Evolutionary conservation across 2,113 vertebrate genomes (phyloP), one percentile per base, ranked within the genome.

Genomic region (Theristicus caerulescens): DNA sequence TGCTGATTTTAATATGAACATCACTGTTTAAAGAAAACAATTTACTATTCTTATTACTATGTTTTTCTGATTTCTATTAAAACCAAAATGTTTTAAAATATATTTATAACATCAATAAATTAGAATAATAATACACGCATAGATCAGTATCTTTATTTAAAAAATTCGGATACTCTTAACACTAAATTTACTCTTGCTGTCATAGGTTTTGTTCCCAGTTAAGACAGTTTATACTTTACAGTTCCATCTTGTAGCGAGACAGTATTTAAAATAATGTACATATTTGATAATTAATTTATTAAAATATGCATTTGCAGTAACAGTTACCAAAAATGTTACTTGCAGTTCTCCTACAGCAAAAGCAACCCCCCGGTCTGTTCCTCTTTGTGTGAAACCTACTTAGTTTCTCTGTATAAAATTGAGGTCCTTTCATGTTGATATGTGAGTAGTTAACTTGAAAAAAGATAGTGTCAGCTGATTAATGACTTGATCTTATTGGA

Each of bases 21-120:
- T 93, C 69, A 86, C 83, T 58, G 54, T 52, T 91, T 74, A 93
- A 96, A 93, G 86, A 87, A 95, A 93, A 92, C 69, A 55, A 65
- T 92, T 73, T 95, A 86, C 54, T 97, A 26, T 97, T 95, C 13
- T 55, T 69, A 38, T 97, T 97, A 93, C 93, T 94, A 90, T 93
- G 76, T 20, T 29, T 90, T 96, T 93, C 92, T 91, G 89, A 96
- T 94, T 97, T 94, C 81, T 93, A 22, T 83, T 86, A 85, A 97
- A 95, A 69, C 27, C 46, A 83, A 72, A 95, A 86, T 91, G 84
- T 86, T 93, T 88, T 77, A 91, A 96, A 97, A 95, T 97, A 73
- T 85, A 93, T 95, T 90, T 95, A 88, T 90, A 92, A 84, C 86
- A 95, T 94, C 80, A 94, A 61, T 91, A 82, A 91, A 96, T 90